These are phyloP conservation scores for Megaceryle maxima DNA, from an alignment of 2,113 vertebrate species.

Conservation along the genomic window DNA sequence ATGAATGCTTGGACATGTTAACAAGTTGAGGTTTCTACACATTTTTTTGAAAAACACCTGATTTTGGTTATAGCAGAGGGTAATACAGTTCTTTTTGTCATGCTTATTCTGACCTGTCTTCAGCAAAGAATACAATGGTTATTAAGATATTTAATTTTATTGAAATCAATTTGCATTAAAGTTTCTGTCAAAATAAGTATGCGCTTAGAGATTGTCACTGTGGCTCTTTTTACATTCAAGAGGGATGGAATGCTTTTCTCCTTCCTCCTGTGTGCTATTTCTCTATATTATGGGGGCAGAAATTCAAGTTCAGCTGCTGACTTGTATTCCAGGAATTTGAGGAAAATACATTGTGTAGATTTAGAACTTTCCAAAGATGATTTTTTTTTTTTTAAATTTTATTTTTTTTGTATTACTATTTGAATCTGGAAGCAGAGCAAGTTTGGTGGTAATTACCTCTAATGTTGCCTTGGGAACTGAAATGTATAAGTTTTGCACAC, in stretches of 20 bases:
- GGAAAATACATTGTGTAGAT: background rate
- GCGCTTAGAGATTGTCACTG: background rate
- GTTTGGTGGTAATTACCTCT: background rate
- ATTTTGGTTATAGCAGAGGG: background rate
- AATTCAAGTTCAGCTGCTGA: background rate
- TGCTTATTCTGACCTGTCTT: background rate
- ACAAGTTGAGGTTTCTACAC: background rate
- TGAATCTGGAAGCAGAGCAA: background rate
- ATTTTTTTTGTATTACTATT: background rate
- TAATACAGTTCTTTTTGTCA: background rate
- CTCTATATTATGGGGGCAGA: accelerated
- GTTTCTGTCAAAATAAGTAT: background rate
- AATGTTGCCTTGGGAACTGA: background rate
- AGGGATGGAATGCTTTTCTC: background rate
- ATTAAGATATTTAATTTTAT: background rate
- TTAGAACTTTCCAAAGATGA: background rate
- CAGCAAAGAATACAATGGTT: background rate
- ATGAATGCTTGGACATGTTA: background rate
- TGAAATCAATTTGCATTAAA: background rate
- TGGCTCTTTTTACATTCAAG: background rate
- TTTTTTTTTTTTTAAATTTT: background rate
- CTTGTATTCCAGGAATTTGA: background rate
- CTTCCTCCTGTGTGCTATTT: background rate
- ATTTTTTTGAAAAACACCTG: background rate
- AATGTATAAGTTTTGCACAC: background rate